Conservation (phyloP, 1,140 invertebrate species). For the Drosophila nannoptera region DNA sequence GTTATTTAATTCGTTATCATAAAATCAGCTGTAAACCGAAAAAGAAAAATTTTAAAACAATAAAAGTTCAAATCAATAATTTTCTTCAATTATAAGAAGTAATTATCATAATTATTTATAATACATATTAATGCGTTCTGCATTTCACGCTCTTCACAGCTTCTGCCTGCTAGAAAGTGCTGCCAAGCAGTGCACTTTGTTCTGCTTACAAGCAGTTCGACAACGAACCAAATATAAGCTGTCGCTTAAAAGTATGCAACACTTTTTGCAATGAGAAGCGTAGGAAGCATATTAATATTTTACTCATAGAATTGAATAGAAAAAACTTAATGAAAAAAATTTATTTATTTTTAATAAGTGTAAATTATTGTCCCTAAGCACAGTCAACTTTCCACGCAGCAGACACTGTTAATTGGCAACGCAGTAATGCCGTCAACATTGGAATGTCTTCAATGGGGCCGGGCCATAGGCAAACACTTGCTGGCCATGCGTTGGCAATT, state of each 20-base stretch:
- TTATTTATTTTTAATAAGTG: too few relatives aligned
- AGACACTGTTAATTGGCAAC: background rate
- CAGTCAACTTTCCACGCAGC: too few relatives aligned
- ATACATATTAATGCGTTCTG: too few relatives aligned
- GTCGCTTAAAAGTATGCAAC: conserved; percentile 16
- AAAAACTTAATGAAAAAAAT: background rate
- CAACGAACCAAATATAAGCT: background rate
- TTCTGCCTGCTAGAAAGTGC: background rate
- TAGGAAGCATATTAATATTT: background rate
- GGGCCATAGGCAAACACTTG: conserved; percentile 19
- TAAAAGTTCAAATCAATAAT: conserved; percentile 24
- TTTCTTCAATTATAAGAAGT: background rate
- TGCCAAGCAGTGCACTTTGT: background rate
- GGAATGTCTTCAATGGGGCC: conserved; percentile 8
- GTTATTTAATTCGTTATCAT: conserved; percentile 39
- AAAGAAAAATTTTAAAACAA: conserved; percentile 19
- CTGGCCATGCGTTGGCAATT: conserved; percentile 40
- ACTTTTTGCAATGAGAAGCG: background rate
- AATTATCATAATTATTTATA: too few relatives aligned
- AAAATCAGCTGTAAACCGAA: conserved; percentile 25
- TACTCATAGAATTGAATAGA: background rate
- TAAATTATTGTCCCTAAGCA: too few relatives aligned
- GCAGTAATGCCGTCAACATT: conserved; percentile 25
- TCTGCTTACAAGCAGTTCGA: conserved; percentile 3
- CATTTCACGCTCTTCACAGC: background rate